Conservation (phyloP, 2,888 invertebrate genomes). For the Macrosoma leucophasiata region DNA sequence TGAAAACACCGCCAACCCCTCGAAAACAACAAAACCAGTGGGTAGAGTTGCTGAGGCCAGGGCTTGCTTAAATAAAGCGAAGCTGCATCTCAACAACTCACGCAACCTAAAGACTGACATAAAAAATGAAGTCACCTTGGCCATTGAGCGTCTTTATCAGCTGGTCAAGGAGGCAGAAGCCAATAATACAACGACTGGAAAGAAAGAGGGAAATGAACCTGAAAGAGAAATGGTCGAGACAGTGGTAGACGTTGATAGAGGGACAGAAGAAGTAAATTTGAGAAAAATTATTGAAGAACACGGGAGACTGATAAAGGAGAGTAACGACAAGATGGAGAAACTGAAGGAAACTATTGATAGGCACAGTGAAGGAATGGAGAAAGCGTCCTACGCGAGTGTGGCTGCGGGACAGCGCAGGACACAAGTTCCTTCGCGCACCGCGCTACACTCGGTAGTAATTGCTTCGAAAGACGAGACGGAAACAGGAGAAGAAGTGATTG, state of each 20-base stretch:
- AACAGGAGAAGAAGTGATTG: conserved; percentile 8
- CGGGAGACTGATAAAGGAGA: not conserved
- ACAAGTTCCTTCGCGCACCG: not conserved
- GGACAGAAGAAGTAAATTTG: not conserved
- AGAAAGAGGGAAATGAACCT: not conserved
- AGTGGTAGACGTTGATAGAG: not conserved
- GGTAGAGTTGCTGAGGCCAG: conserved; percentile 3
- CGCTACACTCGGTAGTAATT: conserved; percentile 8
- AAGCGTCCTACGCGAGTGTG: conserved; percentile 1
- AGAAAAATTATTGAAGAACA: conserved; percentile 1
- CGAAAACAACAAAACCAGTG: no score
- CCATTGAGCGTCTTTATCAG: conserved; percentile 8
- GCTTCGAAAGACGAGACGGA: conserved; percentile 5
- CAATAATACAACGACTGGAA: not conserved
- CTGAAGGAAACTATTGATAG: not conserved
- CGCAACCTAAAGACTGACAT: conserved; percentile 14
- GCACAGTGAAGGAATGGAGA: not conserved
- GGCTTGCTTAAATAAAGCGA: conserved; percentile 1
- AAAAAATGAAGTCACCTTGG: conserved; percentile 1
- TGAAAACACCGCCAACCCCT: no score
- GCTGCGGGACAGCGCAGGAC: not conserved
- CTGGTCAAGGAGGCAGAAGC: conserved; percentile 10
- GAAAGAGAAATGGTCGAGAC: not conserved
- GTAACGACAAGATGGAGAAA: not conserved
- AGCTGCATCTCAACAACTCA: not conserved